Evolutionary conservation across 2,888 invertebrate species (phyloP).

Genomic region (Ctenicera cuprea): DNA sequence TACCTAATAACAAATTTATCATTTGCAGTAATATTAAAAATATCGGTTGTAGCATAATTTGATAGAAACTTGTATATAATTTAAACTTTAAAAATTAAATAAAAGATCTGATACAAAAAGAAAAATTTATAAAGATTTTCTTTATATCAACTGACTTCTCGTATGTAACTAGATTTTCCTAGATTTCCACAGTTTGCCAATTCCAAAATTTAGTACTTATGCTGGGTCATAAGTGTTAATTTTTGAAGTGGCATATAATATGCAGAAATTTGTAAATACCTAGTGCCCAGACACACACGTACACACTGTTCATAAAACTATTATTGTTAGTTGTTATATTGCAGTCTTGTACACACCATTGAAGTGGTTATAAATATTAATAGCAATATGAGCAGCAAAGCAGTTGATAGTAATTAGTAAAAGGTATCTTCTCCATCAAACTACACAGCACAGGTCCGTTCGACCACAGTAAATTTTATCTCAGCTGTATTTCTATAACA

Average conservation of each 20-base stretch:
- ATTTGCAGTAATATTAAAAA: conserved; percentile 17
- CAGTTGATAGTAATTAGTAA: conserved; percentile 65
- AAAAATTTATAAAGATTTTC: conserved; percentile 8
- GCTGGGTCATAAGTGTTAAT: conserved; percentile 63
- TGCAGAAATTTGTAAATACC: conserved; percentile 55
- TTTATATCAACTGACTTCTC: conserved; percentile 53
- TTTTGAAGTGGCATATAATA: conserved; percentile 41
- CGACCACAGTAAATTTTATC: conserved; percentile 63
- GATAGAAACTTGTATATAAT: conserved; percentile 13
- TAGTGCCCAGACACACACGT: conserved; percentile 55
- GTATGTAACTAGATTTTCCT: conserved; percentile 49
- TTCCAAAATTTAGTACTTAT: conserved; percentile 57
- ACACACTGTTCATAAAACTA: conserved; percentile 62
- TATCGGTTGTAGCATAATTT: not conserved
- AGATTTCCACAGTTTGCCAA: conserved; percentile 37
- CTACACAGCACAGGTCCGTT: conserved; percentile 69
- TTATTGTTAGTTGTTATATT: conserved; percentile 50
- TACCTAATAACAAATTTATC: too few species aligned
- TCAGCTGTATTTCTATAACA: conserved; percentile 63
- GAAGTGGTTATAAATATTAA: conserved; percentile 54
- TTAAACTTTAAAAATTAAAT: conserved; percentile 1
- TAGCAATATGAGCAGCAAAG: conserved; percentile 68
- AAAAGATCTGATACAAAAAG: not conserved
- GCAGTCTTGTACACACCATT: conserved; percentile 38
- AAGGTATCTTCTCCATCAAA: conserved; percentile 73